A percentile compares a stretch with the other conserved stretches of the same genome.
These are phyloP conservation scores for Pimephales promelas DNA, from an alignment of 2,113 vertebrate species.

Conservation along the genomic window DNA sequence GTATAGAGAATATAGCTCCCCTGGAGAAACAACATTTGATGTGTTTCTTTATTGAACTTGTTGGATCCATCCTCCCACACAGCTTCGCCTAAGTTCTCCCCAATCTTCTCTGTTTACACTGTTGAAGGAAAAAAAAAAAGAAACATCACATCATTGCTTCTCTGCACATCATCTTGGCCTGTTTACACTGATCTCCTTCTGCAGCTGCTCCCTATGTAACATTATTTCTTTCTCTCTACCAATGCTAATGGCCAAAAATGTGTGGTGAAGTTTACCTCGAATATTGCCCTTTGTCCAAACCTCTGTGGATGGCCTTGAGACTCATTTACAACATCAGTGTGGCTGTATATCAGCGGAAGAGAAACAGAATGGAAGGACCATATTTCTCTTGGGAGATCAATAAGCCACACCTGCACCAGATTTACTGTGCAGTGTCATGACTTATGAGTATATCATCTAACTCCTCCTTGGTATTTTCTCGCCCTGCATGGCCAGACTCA, in stretches of 20 bases:
- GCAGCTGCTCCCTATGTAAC: not conserved
- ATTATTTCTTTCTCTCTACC: not conserved
- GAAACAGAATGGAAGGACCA: conserved; percentile 55
- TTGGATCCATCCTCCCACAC: conserved; percentile 40
- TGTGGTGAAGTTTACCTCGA: not conserved
- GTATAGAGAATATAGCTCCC: no score
- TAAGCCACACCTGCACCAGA: conserved; percentile 61
- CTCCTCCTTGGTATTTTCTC: conserved; percentile 41
- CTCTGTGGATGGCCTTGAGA: conserved; percentile 40
- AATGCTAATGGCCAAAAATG: not conserved
- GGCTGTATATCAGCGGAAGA: conserved; percentile 60
- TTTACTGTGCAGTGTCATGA: conserved; percentile 63
- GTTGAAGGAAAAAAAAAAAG: conserved; percentile 2
- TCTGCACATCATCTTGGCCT: conserved; percentile 32
- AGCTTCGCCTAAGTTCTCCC: conserved; percentile 31
- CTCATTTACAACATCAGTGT: conserved; percentile 52
- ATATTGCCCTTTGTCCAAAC: not conserved
- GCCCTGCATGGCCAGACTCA: not conserved
- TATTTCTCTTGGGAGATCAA: conserved; percentile 70
- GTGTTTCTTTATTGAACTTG: conserved; percentile 50
- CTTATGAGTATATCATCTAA: conserved; percentile 57
- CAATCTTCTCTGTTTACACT: conserved; percentile 44
- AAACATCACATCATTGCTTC: conserved; percentile 11
- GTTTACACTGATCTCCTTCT: conserved; percentile 25
- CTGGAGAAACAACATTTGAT: conserved; percentile 39